Evolutionary conservation across 1,140 invertebrate species (phyloP).

Genomic region (Pachyrhynchus sulphureomaculatus): DNA sequence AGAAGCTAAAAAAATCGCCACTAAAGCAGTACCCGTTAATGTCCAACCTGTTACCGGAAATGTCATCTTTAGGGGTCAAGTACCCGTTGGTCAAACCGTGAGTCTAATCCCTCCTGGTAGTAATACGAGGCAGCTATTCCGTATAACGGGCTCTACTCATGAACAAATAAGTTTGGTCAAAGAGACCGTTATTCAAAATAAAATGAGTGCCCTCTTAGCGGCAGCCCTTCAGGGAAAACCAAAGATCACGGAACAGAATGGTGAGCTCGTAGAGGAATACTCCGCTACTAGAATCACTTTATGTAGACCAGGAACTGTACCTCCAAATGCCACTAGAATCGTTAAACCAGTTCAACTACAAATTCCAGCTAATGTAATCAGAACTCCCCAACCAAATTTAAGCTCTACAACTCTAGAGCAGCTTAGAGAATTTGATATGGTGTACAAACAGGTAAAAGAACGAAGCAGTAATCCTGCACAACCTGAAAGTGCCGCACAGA

Average conservation of each 20-base stretch:
- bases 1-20: constrained; percentile 39
- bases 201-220: constrained; percentile 53
- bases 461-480: constrained; percentile 54
- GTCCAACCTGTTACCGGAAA: constrained; percentile 62
- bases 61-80: constrained; percentile 62
- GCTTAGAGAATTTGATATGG: constrained; percentile 77
- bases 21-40: constrained; percentile 42
- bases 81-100: constrained; percentile 61
- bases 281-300: constrained; percentile 28
- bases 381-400: constrained; percentile 51
- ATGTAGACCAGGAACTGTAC: constrained; percentile 16
- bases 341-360: constrained; percentile 58
- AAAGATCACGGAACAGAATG: constrained; percentile 38
- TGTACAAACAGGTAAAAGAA: constrained; percentile 77
- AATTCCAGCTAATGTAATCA: constrained; percentile 60
- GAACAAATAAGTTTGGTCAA: constrained; percentile 51
- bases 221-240: constrained; percentile 49
- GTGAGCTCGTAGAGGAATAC: constrained; percentile 42
- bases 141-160: constrained; percentile 48
- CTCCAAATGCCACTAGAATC: constrained; percentile 49
- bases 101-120: constrained; percentile 57
- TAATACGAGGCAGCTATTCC: constrained; percentile 45
- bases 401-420: constrained; percentile 69
- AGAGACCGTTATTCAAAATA: constrained; percentile 52
- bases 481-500: constrained; percentile 29